These are phyloP conservation scores for Apamea epomidion DNA, from an alignment of 2,888 invertebrate genomes.

Conservation along the genomic window DNA sequence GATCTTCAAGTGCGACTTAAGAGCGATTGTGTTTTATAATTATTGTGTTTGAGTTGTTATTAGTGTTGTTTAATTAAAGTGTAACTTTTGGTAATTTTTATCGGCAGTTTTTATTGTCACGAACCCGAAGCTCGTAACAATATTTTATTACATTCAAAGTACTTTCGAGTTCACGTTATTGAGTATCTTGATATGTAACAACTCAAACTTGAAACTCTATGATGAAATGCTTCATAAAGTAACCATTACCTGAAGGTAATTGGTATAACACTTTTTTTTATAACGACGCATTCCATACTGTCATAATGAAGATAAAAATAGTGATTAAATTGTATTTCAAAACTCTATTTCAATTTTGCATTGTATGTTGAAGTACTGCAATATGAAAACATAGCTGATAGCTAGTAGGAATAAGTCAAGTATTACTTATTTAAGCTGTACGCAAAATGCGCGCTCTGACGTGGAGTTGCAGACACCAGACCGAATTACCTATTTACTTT, in stretches of 20 bases:
- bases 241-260: conserved; percentile 6
- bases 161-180: conserved; percentile 2
- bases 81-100: too few species aligned
- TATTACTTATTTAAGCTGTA: background rate
- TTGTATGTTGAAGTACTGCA: background rate
- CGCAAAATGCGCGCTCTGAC: too few species aligned
- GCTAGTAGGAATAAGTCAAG: too few species aligned
- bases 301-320: background rate
- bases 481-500: background rate
- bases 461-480: background rate
- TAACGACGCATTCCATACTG: background rate
- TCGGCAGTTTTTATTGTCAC: too few species aligned
- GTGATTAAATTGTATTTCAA: background rate
- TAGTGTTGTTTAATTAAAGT: too few species aligned
- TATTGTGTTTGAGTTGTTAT: too few species aligned
- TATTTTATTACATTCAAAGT: conserved; percentile 4
- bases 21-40: too few species aligned
- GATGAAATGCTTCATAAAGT: conserved; percentile 4
- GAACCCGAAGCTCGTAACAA: too few species aligned
- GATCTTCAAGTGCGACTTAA: too few species aligned
- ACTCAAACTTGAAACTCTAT: conserved; percentile 1
- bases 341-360: background rate
- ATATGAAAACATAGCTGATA: background rate
- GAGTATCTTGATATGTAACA: background rate
- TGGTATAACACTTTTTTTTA: background rate